These are phyloP conservation scores for Tenthredo amoena DNA, from an alignment of 2,888 invertebrate genomes.

Conservation along the genomic window DNA sequence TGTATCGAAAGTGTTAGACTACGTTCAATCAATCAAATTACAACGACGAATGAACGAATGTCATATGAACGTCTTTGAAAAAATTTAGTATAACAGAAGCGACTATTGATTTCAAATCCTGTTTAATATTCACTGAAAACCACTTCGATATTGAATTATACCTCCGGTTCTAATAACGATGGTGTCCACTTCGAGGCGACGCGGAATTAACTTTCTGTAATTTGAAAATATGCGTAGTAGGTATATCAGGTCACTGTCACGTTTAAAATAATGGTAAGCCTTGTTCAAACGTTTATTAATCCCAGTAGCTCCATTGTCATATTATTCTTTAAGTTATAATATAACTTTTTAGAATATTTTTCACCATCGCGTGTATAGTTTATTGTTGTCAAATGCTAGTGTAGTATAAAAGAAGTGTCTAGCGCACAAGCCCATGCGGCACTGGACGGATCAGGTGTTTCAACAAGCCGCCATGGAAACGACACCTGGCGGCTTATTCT, in stretches of 20 bases:
- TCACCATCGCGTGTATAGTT: not conserved
- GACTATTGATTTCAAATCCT: not conserved
- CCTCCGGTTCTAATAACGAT: not conserved
- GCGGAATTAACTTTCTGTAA: not conserved
- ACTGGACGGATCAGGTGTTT: conserved; percentile 75
- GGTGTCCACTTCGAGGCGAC: not conserved
- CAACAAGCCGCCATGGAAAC: conserved; percentile 65
- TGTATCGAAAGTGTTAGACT: not conserved
- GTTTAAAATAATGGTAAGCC: not conserved
- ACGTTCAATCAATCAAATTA: not conserved
- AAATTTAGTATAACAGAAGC: not conserved
- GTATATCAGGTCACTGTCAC: conserved; percentile 26
- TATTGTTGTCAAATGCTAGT: conserved; percentile 23
- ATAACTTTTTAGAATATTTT: not conserved
- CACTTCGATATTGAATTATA: conserved; percentile 13
- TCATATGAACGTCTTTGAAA: not conserved
- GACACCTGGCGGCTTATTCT: conserved; percentile 52
- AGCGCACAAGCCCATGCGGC: conserved; percentile 74
- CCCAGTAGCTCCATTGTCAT: not conserved
- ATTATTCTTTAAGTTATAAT: not conserved
- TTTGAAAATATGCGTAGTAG: not conserved
- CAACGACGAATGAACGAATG: not conserved
- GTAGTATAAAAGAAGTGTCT: conserved; percentile 67
- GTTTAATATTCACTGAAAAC: not conserved
- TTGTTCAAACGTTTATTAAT: not conserved